Percentiles rank a stretch among this genome's conserved stretches.
Conservation (phyloP, 2,888 invertebrate species). For the Leptinotarsa juncta region DNA sequence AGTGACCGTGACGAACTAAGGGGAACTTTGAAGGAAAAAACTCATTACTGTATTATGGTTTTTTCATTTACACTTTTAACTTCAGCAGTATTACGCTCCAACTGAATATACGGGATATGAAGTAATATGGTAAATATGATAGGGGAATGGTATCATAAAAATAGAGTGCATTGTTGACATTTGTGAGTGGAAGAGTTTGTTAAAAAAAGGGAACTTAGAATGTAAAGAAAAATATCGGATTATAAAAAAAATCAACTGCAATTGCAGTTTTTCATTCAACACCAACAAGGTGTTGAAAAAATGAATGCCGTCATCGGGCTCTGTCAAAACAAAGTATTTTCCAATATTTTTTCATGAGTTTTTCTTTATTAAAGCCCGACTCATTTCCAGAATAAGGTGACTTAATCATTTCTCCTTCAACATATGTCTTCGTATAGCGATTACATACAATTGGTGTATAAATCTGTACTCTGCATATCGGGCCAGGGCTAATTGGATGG, state of each 20-base stretch:
- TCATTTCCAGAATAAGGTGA: background rate
- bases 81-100: background rate
- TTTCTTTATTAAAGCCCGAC: background rate
- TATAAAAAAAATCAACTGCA: too few species aligned
- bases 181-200: too few species aligned
- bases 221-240: too few species aligned
- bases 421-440: constrained; percentile 9
- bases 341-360: too few species aligned
- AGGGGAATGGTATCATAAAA: background rate
- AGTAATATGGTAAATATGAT: background rate
- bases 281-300: too few species aligned
- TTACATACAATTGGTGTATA: constrained; percentile 33
- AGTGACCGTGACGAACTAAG: constrained; percentile 4
- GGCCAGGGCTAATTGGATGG: constrained; percentile 35
- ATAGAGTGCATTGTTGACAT: background rate
- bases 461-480: constrained; percentile 27
- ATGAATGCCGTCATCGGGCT: too few species aligned
- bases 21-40: constrained; percentile 5
- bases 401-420: background rate
- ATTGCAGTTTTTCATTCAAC: too few species aligned
- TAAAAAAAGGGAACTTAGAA: too few species aligned
- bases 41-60: constrained; percentile 7
- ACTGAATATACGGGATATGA: constrained; percentile 11
- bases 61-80: background rate
- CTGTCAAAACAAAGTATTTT: too few species aligned